Conservation (phyloP, 2,113 vertebrate species). For the Rhabdornis inornatus region DNA sequence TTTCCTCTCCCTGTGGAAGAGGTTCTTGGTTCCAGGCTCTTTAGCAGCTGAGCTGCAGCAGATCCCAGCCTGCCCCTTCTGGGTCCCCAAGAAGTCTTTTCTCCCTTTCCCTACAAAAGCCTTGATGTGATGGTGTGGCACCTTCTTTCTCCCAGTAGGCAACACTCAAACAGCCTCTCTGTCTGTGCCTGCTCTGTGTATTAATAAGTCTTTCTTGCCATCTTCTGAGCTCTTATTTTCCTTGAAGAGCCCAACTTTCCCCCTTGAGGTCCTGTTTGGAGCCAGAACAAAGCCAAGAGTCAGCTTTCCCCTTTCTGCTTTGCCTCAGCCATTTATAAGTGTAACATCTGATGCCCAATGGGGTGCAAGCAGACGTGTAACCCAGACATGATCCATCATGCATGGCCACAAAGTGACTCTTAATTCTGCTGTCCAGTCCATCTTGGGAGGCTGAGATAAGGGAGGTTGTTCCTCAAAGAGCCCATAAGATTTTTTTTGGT, state of each 20-base stretch:
- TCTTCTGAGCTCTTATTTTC: not conserved
- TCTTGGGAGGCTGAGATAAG: not conserved
- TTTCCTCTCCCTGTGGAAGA: not conserved
- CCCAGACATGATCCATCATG: not conserved
- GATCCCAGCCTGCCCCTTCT: not conserved
- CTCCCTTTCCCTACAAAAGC: not conserved
- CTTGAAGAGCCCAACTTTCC: not conserved
- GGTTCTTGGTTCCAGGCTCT: not conserved
- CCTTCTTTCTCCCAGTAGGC: not conserved
- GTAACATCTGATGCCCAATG: not conserved
- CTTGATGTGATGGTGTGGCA: not conserved
- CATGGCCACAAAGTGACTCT: not conserved
- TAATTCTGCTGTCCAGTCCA: not conserved
- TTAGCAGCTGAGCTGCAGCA: not conserved
- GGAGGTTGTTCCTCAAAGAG: not conserved
- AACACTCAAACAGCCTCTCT: not conserved
- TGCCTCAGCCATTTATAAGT: rapidly evolving
- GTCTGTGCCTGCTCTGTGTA: not conserved
- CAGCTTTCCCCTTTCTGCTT: not conserved
- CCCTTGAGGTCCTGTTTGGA: not conserved
- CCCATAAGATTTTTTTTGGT: not conserved
- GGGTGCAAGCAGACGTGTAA: not conserved
- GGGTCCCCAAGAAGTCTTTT: not conserved
- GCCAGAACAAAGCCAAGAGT: not conserved
- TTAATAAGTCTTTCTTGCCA: not conserved